Percentiles rank a stretch among this genome's conserved stretches.
Conservation (phyloP, 2,797 vertebrate species). For the Pseudomugil tenellus region DNA sequence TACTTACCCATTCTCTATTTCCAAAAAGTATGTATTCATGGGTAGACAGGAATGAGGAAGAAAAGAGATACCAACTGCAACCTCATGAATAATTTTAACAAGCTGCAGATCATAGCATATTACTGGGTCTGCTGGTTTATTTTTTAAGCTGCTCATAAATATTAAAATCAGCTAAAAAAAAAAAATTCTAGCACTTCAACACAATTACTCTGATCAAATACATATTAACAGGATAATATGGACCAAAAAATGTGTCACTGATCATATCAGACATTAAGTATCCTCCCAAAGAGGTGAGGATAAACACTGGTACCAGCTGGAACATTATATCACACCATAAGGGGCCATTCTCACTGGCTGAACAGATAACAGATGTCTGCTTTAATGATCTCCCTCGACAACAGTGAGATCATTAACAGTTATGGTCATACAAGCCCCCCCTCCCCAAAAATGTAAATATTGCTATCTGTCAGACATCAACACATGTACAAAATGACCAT, state of each 20-base stretch:
- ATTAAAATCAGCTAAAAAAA: not conserved
- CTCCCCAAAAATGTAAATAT: constrained; percentile 33
- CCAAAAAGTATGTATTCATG: constrained; percentile 13
- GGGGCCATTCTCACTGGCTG: constrained; percentile 63
- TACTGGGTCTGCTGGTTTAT: not conserved
- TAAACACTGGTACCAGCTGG: constrained; percentile 58
- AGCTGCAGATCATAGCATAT: not conserved
- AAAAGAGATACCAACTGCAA: not conserved
- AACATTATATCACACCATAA: constrained; percentile 70
- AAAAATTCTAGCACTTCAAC: not conserved
- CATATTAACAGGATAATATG: constrained; percentile 2
- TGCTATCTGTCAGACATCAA: constrained; percentile 2
- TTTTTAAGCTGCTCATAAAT: not conserved
- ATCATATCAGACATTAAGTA: constrained; percentile 40
- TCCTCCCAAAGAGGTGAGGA: constrained; percentile 33
- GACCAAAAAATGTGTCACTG: constrained; percentile 22
- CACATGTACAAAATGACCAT: not conserved
- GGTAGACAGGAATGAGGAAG: constrained; percentile 17
- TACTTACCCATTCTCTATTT: not conserved
- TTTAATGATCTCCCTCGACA: constrained; percentile 77
- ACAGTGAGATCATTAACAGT: constrained; percentile 65
- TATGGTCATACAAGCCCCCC: constrained; percentile 35
- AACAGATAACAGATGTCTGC: constrained; percentile 74
- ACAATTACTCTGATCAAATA: not conserved
- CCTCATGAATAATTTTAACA: not conserved